phyloP scores from a whole-genome alignment of 1,140 invertebrate species.

The Bacillus rossius region DNA sequence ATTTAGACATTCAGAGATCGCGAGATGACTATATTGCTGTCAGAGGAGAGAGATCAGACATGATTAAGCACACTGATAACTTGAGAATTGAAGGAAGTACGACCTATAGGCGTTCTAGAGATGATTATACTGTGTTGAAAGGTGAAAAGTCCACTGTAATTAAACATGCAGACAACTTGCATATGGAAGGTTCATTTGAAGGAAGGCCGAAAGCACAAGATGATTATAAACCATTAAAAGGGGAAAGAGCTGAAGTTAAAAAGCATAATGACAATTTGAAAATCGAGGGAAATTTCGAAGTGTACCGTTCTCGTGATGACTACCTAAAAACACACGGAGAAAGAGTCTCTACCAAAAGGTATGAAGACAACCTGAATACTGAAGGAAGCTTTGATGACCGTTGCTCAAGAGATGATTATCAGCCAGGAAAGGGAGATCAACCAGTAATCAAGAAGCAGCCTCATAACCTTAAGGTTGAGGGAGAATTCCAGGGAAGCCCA shows the following conservation, averaged over 20 bases:
- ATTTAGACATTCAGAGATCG: constrained; percentile 40
- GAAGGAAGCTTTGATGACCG: constrained; percentile 49
- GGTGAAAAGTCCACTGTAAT: constrained; percentile 26
- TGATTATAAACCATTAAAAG: constrained; percentile 34
- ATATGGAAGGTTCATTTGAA: constrained; percentile 48
- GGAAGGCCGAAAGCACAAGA: constrained; percentile 27
- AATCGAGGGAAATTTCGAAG: constrained; percentile 48
- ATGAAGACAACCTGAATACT: constrained; percentile 48
- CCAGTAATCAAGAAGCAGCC: constrained; percentile 26
- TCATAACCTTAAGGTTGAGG: constrained; percentile 58
- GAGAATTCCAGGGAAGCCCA: constrained; percentile 31
- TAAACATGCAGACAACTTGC: constrained; percentile 49
- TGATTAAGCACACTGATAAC: constrained; percentile 42
- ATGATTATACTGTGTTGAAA: constrained; percentile 36
- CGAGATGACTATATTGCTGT: constrained; percentile 37
- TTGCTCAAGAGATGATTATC: constrained; percentile 34
- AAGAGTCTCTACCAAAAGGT: constrained; percentile 42
- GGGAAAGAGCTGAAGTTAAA: constrained; percentile 29
- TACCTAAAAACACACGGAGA: constrained; percentile 45
- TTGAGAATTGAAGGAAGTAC: constrained; percentile 59
- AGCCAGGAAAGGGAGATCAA: constrained; percentile 13
- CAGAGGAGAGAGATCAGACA: constrained; percentile 28
- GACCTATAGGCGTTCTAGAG: constrained; percentile 29
- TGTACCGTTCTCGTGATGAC: constrained; percentile 29
- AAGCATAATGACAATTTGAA: constrained; percentile 48